Percentiles rank a stretch among this genome's conserved stretches.
phyloP scores from a whole-genome alignment of 2,888 invertebrate genomes.

The Brachylomia viminalis region DNA sequence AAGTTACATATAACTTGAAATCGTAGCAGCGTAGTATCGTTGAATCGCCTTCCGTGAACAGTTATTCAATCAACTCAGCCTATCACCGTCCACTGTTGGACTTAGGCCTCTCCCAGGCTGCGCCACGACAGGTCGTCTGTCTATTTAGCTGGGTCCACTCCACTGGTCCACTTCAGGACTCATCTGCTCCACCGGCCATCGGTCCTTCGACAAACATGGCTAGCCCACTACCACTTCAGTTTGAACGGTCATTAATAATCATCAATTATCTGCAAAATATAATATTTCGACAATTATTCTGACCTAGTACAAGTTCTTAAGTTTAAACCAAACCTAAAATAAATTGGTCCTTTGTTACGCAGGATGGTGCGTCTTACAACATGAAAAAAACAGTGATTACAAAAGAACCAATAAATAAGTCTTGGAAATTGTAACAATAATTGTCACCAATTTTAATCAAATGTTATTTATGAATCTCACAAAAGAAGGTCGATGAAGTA shows the following conservation, averaged over 20 bases:
- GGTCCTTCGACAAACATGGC: too few species aligned
- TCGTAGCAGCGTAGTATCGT: too few species aligned
- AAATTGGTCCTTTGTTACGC: slow-evolving; percentile 3
- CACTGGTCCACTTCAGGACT: too few species aligned
- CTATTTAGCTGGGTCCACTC: too few species aligned
- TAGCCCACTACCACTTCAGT: too few species aligned
- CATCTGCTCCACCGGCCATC: too few species aligned
- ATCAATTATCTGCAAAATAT: not conserved
- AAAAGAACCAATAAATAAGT: slow-evolving; percentile 2
- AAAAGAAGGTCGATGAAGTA: slow-evolving; percentile 7
- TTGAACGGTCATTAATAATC: not conserved
- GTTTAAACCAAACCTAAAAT: not conserved
- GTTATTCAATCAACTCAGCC: too few species aligned
- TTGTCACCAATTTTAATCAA: too few species aligned
- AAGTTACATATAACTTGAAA: not conserved
- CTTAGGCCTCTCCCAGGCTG: too few species aligned
- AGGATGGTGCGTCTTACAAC: not conserved
- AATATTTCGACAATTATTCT: not conserved
- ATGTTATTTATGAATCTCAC: slow-evolving; percentile 13
- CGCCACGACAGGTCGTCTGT: too few species aligned
- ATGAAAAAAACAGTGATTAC: not conserved
- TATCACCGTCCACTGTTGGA: too few species aligned
- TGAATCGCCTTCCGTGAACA: too few species aligned
- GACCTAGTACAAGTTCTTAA: not conserved
- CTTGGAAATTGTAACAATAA: slow-evolving; percentile 9